phyloP scores from a whole-genome alignment of 2,797 vertebrate species.

The Poeciliopsis infans region DNA sequence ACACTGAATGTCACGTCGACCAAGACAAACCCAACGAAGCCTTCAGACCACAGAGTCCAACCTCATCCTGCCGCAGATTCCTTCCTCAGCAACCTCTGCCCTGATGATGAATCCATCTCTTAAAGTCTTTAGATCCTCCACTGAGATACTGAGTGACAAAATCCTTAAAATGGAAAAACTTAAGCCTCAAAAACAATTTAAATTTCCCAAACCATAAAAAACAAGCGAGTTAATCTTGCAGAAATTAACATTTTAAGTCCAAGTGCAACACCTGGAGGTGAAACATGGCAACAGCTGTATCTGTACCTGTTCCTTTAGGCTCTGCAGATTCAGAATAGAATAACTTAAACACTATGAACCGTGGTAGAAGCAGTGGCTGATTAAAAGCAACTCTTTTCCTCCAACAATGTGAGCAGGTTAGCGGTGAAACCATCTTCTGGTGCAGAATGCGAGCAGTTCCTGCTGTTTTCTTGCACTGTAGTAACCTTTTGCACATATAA shows the following conservation, averaged over 20 bases:
- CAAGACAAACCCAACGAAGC: too few relatives aligned
- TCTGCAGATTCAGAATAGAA: background rate
- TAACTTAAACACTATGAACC: background rate
- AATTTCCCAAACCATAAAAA: background rate
- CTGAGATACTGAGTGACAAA: too few relatives aligned
- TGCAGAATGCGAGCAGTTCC: conserved; percentile 4
- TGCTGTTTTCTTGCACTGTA: conserved; percentile 23
- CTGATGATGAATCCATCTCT: too few relatives aligned
- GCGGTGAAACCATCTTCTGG: background rate
- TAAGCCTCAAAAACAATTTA: background rate
- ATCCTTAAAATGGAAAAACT: background rate
- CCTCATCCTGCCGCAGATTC: too few relatives aligned
- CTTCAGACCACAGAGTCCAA: too few relatives aligned
- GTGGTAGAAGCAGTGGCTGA: background rate
- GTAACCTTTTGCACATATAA: conserved; percentile 40
- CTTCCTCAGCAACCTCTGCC: too few relatives aligned
- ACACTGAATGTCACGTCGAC: too few relatives aligned
- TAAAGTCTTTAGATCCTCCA: background rate
- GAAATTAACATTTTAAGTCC: background rate
- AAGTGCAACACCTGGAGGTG: background rate
- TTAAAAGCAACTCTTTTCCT: background rate
- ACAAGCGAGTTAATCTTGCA: background rate
- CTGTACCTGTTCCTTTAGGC: background rate
- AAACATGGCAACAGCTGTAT: background rate
- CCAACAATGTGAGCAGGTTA: background rate